phyloP scores from a whole-genome alignment of 2,113 vertebrate species.

The Copsychus sechellarum region DNA sequence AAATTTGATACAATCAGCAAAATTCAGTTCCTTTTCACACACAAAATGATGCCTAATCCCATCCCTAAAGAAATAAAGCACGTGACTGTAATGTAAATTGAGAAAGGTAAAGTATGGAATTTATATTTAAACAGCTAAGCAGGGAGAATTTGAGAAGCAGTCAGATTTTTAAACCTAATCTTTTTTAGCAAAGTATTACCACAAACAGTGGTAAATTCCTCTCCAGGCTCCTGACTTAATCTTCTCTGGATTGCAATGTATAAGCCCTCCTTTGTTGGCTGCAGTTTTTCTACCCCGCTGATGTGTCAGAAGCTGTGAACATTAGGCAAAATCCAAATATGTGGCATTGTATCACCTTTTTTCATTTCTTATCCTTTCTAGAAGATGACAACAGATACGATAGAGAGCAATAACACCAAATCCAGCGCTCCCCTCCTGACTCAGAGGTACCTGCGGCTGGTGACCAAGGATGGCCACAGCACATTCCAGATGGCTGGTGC shows the following conservation, averaged over 20 bases:
- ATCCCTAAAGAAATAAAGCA: not conserved
- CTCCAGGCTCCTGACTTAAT: conserved; percentile 61
- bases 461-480: conserved; percentile 94
- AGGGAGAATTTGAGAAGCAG: not conserved
- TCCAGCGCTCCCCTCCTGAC: conserved; percentile 81
- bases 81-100: not conserved
- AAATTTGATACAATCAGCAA: not conserved
- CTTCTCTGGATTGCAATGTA: conserved; percentile 69
- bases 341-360: not conserved
- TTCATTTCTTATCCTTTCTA: conserved; percentile 7
- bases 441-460: conserved; percentile 79
- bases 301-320: conserved; percentile 62
- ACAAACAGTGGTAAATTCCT: conserved; percentile 65
- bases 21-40: not conserved
- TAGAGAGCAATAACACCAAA: conserved; percentile 78
- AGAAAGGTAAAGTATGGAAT: not conserved
- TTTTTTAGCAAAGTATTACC: conserved; percentile 50
- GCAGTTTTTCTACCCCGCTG: conserved; percentile 59
- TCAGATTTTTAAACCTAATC: conserved; percentile 47
- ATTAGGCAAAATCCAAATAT: conserved; percentile 26
- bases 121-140: conserved; percentile 17
- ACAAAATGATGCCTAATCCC: not conserved
- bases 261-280: conserved; percentile 67
- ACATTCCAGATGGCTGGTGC: conserved; percentile 73
- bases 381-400: conserved; percentile 59